phyloP scores from a whole-genome alignment of 2,888 invertebrate genomes.

The Tiliacea citrago region DNA sequence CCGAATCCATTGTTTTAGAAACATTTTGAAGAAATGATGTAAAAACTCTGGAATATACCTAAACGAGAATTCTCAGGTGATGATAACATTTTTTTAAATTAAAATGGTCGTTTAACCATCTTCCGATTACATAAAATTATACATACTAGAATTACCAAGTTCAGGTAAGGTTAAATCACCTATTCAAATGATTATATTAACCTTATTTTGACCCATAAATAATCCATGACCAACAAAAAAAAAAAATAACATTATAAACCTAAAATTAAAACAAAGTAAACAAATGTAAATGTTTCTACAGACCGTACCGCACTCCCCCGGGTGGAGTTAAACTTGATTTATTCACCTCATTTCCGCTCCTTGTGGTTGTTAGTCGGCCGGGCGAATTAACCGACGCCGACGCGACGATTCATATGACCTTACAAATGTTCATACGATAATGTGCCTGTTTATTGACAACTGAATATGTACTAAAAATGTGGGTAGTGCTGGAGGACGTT shows the following conservation, averaged over 20 bases:
- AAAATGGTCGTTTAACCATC: too few relatives aligned
- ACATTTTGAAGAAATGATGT: neutral
- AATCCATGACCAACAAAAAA: neutral
- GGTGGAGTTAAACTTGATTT: slow-evolving; percentile 86
- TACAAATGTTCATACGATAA: slow-evolving; percentile 56
- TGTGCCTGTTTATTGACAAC: slow-evolving; percentile 50
- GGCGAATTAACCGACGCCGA: slow-evolving; percentile 68
- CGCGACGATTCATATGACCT: slow-evolving; percentile 58
- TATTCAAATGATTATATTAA: neutral
- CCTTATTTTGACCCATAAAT: too few relatives aligned
- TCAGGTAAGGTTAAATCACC: neutral
- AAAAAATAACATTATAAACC: neutral
- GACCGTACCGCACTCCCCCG: slow-evolving; percentile 76
- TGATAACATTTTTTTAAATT: neutral
- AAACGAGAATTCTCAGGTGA: neutral
- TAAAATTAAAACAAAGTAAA: slow-evolving; percentile 26
- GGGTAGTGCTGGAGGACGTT: slow-evolving; percentile 2
- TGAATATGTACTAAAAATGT: slow-evolving; percentile 1
- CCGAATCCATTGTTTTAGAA: too few relatives aligned
- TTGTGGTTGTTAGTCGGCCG: slow-evolving; percentile 61
- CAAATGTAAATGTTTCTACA: slow-evolving; percentile 65
- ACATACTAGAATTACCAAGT: neutral
- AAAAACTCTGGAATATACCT: neutral
- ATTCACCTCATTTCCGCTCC: slow-evolving; percentile 83
- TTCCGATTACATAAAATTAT: neutral